Evolutionary conservation across 2,113 vertebrate species (phyloP).

Genomic region (Prolemur simus): DNA sequence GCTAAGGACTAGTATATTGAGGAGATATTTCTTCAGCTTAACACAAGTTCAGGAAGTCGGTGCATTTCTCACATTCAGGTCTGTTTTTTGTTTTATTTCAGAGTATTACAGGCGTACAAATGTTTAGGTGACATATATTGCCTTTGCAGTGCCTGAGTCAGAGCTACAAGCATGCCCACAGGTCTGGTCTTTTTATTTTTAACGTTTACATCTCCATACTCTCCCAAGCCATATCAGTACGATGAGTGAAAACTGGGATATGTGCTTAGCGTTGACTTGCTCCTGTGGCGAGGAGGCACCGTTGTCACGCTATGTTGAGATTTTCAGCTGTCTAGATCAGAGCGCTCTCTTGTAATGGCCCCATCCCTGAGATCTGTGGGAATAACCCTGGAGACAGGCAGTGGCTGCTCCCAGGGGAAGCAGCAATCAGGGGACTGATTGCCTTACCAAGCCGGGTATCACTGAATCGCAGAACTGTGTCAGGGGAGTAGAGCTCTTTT

Average conservation of each 20-base stretch:
- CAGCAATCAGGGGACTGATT: not conserved
- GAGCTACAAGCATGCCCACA: too few species aligned
- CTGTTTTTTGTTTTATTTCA: not conserved
- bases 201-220: not conserved
- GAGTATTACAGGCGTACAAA: too few species aligned
- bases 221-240: not conserved
- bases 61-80: not conserved
- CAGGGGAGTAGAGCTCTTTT: not conserved
- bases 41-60: not conserved
- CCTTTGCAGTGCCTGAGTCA: too few species aligned
- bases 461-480: not conserved
- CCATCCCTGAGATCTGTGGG: not conserved
- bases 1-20: not conserved
- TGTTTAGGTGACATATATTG: too few species aligned
- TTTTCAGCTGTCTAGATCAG: not conserved
- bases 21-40: not conserved
- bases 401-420: not conserved
- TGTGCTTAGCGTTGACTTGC: not conserved
- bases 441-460: not conserved
- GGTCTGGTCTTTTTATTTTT: not conserved
- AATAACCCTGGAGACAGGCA: not conserved
- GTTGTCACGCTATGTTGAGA: not conserved
- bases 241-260: not conserved
- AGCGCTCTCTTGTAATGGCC: not conserved
- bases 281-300: not conserved